Percentiles rank a stretch among this genome's conserved stretches.
Evolutionary conservation across 2,113 vertebrate species (phyloP).

Genomic region (Petrocephalus microphthalmus): DNA sequence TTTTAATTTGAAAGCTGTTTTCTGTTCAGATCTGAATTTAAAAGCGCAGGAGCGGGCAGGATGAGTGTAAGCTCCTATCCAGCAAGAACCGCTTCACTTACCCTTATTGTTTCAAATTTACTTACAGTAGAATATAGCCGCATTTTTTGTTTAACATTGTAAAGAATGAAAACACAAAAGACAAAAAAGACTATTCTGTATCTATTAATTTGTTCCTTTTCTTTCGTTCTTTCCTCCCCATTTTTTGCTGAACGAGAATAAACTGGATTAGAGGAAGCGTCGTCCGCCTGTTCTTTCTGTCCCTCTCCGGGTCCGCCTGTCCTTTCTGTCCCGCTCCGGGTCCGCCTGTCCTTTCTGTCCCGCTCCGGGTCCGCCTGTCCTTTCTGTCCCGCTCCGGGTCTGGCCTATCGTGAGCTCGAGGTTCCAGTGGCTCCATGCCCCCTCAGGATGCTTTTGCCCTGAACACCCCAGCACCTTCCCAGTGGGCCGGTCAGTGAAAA

Average conservation of each 20-base stretch:
- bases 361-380: constrained; percentile 35
- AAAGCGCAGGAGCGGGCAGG: constrained; percentile 55
- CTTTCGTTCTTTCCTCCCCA: constrained; percentile 39
- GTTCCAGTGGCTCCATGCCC: neutral
- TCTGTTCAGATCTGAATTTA: constrained; percentile 73
- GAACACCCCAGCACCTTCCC: neutral
- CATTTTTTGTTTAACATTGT: constrained; percentile 89
- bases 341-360: constrained; percentile 29
- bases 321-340: too few species aligned
- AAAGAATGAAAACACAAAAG: constrained; percentile 64
- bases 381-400: too few species aligned
- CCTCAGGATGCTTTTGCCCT: neutral
- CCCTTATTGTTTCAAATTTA: constrained; percentile 91
- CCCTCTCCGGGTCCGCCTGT: neutral
- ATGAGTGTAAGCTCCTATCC: constrained; percentile 83
- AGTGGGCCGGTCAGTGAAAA: too few species aligned
- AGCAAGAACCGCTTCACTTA: constrained; percentile 88
- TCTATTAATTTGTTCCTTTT: constrained; percentile 66
- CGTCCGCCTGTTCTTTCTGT: constrained; percentile 28
- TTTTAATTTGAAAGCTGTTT: constrained; percentile 56
- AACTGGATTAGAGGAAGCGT: constrained; percentile 79
- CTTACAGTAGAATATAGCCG: constrained; percentile 85
- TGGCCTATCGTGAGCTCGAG: neutral
- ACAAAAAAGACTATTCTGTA: constrained; percentile 59
- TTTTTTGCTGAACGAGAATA: constrained; percentile 85